Conservation (phyloP, 2,797 vertebrate genomes). For the Etheostoma nigrum region DNA sequence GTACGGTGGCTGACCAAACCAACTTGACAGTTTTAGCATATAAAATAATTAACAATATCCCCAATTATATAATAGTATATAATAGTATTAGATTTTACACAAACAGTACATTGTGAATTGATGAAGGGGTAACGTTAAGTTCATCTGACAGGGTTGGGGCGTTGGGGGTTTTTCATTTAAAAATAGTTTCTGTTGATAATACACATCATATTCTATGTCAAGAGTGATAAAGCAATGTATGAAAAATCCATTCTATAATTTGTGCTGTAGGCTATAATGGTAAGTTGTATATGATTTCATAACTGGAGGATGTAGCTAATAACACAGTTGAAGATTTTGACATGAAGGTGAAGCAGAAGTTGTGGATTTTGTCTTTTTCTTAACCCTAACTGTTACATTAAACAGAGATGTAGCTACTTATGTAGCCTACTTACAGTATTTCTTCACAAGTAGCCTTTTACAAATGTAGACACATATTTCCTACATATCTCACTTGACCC, state of each 20-base stretch:
- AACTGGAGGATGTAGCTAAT: background rate
- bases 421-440: background rate
- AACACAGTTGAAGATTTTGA: background rate
- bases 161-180: too few species aligned
- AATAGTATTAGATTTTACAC: too few species aligned
- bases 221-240: background rate
- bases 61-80: too few species aligned
- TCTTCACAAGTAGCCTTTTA: background rate
- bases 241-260: background rate
- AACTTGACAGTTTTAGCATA: too few species aligned
- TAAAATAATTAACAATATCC: too few species aligned
- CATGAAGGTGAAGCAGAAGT: constrained; percentile 2
- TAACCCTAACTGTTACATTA: background rate
- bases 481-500: background rate
- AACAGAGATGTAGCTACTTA: background rate
- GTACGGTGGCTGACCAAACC: too few species aligned
- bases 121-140: too few species aligned
- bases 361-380: background rate
- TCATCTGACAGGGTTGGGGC: too few species aligned
- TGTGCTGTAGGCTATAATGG: background rate
- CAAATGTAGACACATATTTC: background rate
- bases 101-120: too few species aligned
- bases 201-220: background rate
- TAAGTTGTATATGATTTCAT: background rate
- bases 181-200: background rate